A percentile compares a stretch with the other conserved stretches of the same genome.
phyloP scores from a whole-genome alignment of 2,797 vertebrate species.

The Columba guinea region DNA sequence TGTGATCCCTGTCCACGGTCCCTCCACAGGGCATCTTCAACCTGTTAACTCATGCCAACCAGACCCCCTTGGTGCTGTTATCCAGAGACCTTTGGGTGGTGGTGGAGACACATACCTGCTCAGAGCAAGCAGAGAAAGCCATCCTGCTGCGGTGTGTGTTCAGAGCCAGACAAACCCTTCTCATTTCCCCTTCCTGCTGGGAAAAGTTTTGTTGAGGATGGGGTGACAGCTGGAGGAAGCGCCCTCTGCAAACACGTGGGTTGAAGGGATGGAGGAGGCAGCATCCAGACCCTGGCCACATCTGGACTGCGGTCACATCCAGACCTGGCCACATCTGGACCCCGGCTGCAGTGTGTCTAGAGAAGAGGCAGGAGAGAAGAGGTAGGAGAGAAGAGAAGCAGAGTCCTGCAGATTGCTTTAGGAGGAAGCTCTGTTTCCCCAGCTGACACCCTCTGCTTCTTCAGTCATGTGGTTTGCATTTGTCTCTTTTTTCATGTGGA shows the following conservation, averaged over 20 bases:
- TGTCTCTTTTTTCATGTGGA: background rate
- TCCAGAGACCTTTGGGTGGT: background rate
- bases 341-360: rapidly evolving
- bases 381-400: background rate
- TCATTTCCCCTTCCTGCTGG: background rate
- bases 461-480: background rate
- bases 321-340: background rate
- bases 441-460: background rate
- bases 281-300: background rate
- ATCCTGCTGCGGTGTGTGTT: background rate
- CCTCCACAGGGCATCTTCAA: background rate
- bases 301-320: background rate
- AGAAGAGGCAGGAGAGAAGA: background rate
- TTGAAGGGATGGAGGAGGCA: background rate
- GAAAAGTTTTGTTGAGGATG: background rate
- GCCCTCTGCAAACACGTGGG: background rate
- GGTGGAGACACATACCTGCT: background rate
- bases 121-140: background rate
- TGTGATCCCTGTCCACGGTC: background rate
- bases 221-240: background rate
- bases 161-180: background rate
- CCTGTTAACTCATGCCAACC: background rate
- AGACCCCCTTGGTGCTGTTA: background rate
- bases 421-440: background rate
- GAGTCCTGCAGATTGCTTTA: background rate